Evolutionary conservation across 2,888 invertebrate genomes (phyloP).

Genomic region (Argyresthia albistria): DNA sequence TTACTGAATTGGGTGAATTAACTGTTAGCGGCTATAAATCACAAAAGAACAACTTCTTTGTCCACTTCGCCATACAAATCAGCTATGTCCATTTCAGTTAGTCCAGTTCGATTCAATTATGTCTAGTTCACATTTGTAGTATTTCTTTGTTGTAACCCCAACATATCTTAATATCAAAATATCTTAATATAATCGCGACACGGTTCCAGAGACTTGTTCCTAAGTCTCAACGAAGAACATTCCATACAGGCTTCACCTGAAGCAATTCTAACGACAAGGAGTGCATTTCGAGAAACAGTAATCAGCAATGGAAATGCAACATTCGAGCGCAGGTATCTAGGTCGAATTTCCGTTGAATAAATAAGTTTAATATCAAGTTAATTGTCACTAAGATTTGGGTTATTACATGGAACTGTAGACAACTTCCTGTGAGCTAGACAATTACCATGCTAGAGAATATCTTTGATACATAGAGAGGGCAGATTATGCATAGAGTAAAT

Average conservation of each 20-base stretch:
- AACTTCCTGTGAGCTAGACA: too few relatives aligned
- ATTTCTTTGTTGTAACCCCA: too few relatives aligned
- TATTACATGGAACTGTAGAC: background rate
- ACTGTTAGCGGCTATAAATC: too few relatives aligned
- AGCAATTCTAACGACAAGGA: constrained; percentile 36
- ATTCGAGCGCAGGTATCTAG: background rate
- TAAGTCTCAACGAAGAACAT: constrained; percentile 8
- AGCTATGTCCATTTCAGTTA: too few relatives aligned
- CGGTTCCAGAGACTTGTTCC: background rate
- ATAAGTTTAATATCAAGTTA: constrained; percentile 3
- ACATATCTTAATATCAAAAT: background rate
- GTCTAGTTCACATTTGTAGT: too few relatives aligned
- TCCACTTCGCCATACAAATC: too few relatives aligned
- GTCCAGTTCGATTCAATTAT: too few relatives aligned
- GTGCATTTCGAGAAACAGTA: constrained; percentile 13
- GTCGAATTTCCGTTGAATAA: background rate
- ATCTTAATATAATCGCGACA: background rate
- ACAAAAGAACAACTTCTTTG: too few relatives aligned
- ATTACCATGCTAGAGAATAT: too few relatives aligned
- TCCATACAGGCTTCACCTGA: constrained; percentile 32
- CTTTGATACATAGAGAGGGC: too few relatives aligned
- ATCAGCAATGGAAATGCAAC: background rate
- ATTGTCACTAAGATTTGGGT: constrained; percentile 3
- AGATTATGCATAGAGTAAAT: too few relatives aligned
- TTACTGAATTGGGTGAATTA: too few relatives aligned